Conservation (phyloP, 2,797 vertebrate species). For the Neosilurus mollespiculum region DNA sequence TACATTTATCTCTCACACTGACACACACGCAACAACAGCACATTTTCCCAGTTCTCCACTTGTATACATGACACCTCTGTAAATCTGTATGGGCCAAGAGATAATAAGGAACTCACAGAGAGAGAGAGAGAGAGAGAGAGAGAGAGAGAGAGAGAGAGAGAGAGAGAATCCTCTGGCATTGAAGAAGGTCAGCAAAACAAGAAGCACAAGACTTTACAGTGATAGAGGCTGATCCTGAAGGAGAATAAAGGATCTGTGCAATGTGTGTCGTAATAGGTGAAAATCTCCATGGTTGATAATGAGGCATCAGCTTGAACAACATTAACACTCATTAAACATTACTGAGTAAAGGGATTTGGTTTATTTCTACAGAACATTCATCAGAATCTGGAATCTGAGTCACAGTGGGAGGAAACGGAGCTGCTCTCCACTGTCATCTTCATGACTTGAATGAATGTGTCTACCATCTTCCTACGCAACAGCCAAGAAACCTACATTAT, state of each 20-base stretch:
- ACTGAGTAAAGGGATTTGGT: background rate
- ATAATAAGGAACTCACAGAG: no score
- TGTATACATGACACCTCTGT: background rate
- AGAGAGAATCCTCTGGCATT: background rate
- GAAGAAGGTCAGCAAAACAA: background rate
- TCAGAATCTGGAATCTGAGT: background rate
- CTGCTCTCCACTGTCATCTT: background rate
- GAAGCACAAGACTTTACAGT: background rate
- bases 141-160: no score
- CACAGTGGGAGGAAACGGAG: background rate
- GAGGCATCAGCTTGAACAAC: no score
- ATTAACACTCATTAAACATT: background rate
- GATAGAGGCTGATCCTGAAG: background rate
- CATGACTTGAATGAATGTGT: slow-evolving; percentile 13
- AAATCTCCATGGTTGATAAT: no score
- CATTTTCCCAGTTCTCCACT: background rate
- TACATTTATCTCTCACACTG: background rate
- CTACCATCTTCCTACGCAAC: slow-evolving; percentile 41
- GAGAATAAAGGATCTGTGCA: background rate
- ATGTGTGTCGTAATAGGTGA: background rate
- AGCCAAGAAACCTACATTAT: slow-evolving; percentile 36
- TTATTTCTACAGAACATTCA: background rate
- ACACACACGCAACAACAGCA: background rate
- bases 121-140: no score
- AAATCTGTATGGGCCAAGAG: background rate